A percentile compares a stretch with the other conserved stretches of the same genome.
Conservation (phyloP, 2,797 vertebrate genomes). For the Neosilurus mollespiculum region DNA sequence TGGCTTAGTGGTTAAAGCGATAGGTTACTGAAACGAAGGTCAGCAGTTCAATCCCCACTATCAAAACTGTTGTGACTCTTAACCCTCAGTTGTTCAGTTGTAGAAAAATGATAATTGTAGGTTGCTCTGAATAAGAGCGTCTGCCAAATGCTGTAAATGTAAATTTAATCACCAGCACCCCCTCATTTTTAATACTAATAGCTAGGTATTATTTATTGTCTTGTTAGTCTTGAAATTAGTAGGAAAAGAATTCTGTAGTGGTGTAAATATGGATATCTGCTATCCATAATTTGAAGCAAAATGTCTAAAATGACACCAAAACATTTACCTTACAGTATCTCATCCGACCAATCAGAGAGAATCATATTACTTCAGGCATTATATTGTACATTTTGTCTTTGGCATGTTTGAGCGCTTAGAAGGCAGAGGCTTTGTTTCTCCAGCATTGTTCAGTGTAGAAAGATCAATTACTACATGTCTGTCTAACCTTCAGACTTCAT, state of each 20-base stretch:
- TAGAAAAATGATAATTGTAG: no score
- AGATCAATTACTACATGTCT: conserved; percentile 28
- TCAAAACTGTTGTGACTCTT: no score
- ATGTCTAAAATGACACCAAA: neutral
- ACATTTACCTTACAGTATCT: neutral
- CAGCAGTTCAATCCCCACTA: no score
- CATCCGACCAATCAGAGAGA: neutral
- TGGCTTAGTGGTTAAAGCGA: no score
- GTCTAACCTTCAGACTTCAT: conserved; percentile 33
- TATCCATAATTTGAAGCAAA: neutral
- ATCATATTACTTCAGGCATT: neutral
- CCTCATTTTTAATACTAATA: no score
- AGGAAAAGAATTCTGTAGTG: neutral
- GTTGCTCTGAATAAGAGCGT: no score
- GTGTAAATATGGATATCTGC: neutral
- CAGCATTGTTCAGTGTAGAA: neutral
- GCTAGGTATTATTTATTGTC: no score
- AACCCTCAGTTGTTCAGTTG: no score
- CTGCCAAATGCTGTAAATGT: no score
- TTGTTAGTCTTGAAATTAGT: neutral
- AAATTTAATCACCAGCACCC: no score
- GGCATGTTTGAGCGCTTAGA: conserved; percentile 14
- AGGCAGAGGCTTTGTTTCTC: neutral
- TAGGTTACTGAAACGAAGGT: no score
- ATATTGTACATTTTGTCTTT: conserved; percentile 1